These are phyloP conservation scores for Dolichomitus sp. DNA, from an alignment of 2,888 invertebrate species.

Conservation along the genomic window DNA sequence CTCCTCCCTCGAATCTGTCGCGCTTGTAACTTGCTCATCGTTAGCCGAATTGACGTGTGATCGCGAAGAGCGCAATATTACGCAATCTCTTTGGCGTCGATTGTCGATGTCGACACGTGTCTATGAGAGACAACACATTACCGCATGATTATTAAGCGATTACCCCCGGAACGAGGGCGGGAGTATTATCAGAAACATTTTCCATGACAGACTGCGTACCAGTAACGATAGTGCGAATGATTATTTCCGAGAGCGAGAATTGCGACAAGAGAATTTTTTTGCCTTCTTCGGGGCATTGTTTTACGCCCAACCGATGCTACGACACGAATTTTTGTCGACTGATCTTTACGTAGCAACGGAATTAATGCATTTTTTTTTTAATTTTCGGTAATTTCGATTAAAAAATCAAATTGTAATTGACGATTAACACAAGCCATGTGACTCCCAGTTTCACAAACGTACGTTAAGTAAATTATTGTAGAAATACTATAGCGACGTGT, in stretches of 20 bases:
- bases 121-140: conserved; percentile 4
- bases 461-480: conserved; percentile 58
- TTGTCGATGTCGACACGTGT: conserved; percentile 9
- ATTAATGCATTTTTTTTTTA: conserved; percentile 1
- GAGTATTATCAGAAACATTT: conserved; percentile 49
- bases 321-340: background rate
- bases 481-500: conserved; percentile 15
- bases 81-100: conserved; percentile 29
- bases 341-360: background rate
- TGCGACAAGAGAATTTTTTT: background rate
- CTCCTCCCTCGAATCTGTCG: conserved; percentile 18
- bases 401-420: conserved; percentile 13
- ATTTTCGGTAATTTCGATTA: background rate
- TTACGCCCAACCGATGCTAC: background rate
- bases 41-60: conserved; percentile 47
- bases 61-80: conserved; percentile 2
- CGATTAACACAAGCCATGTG: background rate
- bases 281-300: background rate
- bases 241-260: conserved; percentile 16
- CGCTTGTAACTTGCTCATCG: conserved; percentile 31
- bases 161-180: conserved; percentile 8
- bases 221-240: conserved; percentile 54
- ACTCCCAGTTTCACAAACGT: conserved; percentile 10
- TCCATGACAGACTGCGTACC: conserved; percentile 64
- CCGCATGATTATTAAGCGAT: conserved; percentile 29